Evolutionary conservation across 2,797 vertebrate genomes (phyloP), one percentile per base, ranked within the genome.

Genomic region (Ceyx erithaca): DNA sequence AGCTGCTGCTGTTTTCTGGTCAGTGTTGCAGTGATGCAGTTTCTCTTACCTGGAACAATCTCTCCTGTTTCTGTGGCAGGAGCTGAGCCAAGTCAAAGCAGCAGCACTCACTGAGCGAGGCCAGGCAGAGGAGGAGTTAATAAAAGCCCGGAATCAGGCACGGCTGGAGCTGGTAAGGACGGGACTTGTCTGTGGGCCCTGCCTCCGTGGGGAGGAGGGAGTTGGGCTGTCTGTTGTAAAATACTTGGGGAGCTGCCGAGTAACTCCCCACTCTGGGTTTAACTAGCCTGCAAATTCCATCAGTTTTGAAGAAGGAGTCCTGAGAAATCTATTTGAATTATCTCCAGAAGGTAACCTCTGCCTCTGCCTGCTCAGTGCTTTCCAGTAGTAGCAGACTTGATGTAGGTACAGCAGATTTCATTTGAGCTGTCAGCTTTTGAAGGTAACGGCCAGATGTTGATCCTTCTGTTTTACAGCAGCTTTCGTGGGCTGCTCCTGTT

Each of bases 101-200:
- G 95, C 94, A 0, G 96, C 97, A 9, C 96, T 99, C 59, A 94
- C 94, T 0, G 98, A 99, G 92, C 97, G 98, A 37, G 96, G 97
- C 55, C 98, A 97, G 64, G 98, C 98, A 0, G 98, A 99, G 73
- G 99, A 99, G 93, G 98, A 99, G 75, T 95, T 99, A 59, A 94
- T 98, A 17, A 98, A 98, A 95, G 97, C 97, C 26, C 97, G 97
- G 77, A 97, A 90, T 76, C 98, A 98, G 90, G 96, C 97, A 14
- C 98, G 98, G 17, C 67, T 98, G 96, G 99, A 99, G 95, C 98
- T 99, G 98, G 99, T 99, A 87, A 96, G 96, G 11, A 19, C 7
- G 35, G 35, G 41, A 85, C 26, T 61, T 78, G 58, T 31, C 55
- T 52, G 30, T 31, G 33, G 31, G 26, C n/a, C 18, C 43, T 71